Evolutionary conservation across 1,140 invertebrate genomes (phyloP).

Genomic region (Harlomillsia oculata): DNA sequence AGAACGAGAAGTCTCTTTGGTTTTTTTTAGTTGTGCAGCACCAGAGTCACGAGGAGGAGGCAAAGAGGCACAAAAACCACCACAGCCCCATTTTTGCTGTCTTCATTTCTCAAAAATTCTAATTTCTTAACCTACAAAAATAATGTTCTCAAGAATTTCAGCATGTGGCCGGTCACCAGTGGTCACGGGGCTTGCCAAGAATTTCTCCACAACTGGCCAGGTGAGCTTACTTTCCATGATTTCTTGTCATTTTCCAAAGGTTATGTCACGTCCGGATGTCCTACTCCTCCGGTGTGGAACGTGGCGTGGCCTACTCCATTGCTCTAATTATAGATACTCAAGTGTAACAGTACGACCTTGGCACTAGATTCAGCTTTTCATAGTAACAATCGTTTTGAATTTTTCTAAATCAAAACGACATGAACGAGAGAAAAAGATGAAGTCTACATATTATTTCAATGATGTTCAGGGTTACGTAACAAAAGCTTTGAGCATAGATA

Average conservation of each 20-base stretch:
- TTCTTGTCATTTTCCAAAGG: neutral
- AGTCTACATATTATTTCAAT: no score
- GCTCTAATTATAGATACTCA: neutral
- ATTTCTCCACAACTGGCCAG: conserved; percentile 17
- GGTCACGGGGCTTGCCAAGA: conserved; percentile 10
- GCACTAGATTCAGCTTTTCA: neutral
- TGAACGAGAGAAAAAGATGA: no score
- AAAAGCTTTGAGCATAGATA: no score
- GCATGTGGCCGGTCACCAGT: conserved; percentile 9
- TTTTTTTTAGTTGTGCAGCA: no score
- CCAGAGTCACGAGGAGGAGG: no score
- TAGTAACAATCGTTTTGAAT: neutral
- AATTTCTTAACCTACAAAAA: neutral
- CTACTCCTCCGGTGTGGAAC: neutral
- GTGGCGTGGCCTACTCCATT: neutral
- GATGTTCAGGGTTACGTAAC: no score
- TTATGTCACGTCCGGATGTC: neutral
- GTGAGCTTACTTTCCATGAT: conserved; percentile 9
- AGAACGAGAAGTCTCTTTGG: no score
- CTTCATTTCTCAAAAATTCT: neutral
- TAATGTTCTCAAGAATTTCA: conserved; percentile 25
- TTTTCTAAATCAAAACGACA: neutral
- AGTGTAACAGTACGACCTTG: neutral
- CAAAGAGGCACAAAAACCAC: no score
- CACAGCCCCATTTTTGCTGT: neutral